Base-by-base conservation (phyloP, 2,888 invertebrate species). In the Conops quadrifasciatus region DNA sequence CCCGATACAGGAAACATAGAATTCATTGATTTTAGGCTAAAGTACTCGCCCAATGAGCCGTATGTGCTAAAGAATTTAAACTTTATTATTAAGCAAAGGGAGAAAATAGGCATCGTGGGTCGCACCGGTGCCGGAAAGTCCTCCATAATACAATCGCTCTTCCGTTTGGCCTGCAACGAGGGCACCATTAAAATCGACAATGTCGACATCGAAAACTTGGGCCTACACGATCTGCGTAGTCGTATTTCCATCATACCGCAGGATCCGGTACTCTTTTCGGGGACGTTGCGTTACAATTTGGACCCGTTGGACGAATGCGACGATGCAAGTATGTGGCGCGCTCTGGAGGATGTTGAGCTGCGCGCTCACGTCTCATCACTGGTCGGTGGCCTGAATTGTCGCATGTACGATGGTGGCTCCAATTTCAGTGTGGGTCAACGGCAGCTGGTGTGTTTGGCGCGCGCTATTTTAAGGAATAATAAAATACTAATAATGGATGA, bases 191-290 rank as follows among this genome's bases (percentile, higher is more conserved):
- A 87, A 71, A 93, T 97, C 70, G 97, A 97, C 81, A 91, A 89
- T 11, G 82, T 95, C 0, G 89, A 93, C 71, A 92, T 90, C 0
- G 89, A 88, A 59, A 87, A 87, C n/a, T 88, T 96, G 49, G 93
- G 93, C 1, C 87, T 96, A 3, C 89, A 92, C 83, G 92, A 94
- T 79, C 87, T 97, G 36, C 88, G 97, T 63, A 90, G 89, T 67
- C 92, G 91, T 78, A 93, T 97, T 70, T 92, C 96, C 0, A 96
- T 97, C 73, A 97, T 97, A 80, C 97, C 97, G 0, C 97, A 97
- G 87, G 95, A 95, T 80, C 95, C 96, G 0, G 91, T 95, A 28
- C 85, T 96, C 26, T 96, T 96, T 83, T 93, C 93, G 0, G 93
- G 93, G 11, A 91, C 92, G n/a, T 84, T 96, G 56, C 88, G 96